Evolutionary conservation across 2,113 vertebrate species (phyloP), one percentile per base, ranked within the genome.

Genomic region (Oplegnathus fasciatus): DNA sequence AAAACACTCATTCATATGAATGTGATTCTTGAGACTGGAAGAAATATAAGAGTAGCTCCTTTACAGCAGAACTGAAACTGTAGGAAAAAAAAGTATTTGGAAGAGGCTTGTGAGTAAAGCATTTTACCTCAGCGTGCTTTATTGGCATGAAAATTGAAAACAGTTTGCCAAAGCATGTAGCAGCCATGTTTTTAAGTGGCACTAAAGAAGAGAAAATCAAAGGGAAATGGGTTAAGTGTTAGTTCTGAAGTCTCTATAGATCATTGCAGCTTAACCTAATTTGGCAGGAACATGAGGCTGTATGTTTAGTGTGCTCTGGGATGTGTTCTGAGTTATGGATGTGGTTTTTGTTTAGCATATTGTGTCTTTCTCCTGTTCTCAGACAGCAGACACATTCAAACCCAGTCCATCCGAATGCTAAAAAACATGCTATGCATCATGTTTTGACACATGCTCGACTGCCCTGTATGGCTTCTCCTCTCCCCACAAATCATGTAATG

Each of bases 231-330:
- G 72, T 61, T 74, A 80, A 84, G 71, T 74, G 58, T 80, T 83
- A 66, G 83, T 77, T 87, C 44, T 67, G 24, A 75, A 60, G 78
- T 90, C 58, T 80, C 58, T 65, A 72, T 82, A 86, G 70, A 84
- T 91, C 68, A 74, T 9, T 80, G 75, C 78, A 81, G 44, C 81
- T 86, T 88, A 91, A 90, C 61, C 58, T 83, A 81, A 92, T 91
- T 89, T 93, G 60, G 80, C 77, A 86, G 69, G 64, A 88, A 73
- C 61, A 66, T 77, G 55, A 75, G 57, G 44, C 54, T 78, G 62
- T 70, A 67, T 70, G 57, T 86, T 78, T 60, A 71, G 28, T 73
- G 42, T 86, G 65, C 68, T 70, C 40, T 24, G 42, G 82, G 79
- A 80, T 74, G 70, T 76, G 82, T 86, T 90, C 62, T 52, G 44